These are phyloP conservation scores for Grammomys dolichurus DNA, from an alignment of 2,113 vertebrate genomes.

Conservation along the genomic window DNA sequence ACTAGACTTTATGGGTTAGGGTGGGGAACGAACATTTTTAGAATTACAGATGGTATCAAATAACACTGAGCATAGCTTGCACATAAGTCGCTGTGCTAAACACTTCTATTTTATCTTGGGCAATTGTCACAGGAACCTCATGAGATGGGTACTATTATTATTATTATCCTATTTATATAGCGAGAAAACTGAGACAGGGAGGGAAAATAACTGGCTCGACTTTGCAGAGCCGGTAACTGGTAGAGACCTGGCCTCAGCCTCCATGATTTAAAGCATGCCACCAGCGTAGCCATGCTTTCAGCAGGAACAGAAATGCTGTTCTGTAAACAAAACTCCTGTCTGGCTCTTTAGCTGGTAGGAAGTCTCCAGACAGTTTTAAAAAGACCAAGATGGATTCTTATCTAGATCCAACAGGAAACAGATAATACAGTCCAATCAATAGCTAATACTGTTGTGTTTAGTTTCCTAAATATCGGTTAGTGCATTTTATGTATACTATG, in stretches of 20 bases:
- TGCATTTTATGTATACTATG: not conserved
- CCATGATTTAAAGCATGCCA: not conserved
- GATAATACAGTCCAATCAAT: not conserved
- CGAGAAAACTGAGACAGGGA: not conserved
- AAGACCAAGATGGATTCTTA: not conserved
- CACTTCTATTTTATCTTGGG: conserved; percentile 8
- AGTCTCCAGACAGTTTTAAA: conserved; percentile 11
- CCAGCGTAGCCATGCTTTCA: not conserved
- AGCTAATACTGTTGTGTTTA: not conserved
- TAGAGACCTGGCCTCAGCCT: not conserved
- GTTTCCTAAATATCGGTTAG: not conserved
- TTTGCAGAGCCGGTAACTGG: not conserved
- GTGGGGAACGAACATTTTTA: not conserved
- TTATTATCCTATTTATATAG: not conserved
- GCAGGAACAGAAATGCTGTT: not conserved
- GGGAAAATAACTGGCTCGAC: not conserved
- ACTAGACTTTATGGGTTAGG: conserved; percentile 42
- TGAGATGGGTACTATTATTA: not conserved
- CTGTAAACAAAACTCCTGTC: not conserved
- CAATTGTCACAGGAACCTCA: not conserved
- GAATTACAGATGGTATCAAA: conserved; percentile 31
- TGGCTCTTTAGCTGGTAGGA: not conserved
- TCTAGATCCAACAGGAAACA: not conserved
- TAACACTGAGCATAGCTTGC: not conserved
- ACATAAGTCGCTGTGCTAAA: conserved; percentile 8